Conservation (phyloP, 2,888 invertebrate species). For the Pristionchus arcanus region DNA sequence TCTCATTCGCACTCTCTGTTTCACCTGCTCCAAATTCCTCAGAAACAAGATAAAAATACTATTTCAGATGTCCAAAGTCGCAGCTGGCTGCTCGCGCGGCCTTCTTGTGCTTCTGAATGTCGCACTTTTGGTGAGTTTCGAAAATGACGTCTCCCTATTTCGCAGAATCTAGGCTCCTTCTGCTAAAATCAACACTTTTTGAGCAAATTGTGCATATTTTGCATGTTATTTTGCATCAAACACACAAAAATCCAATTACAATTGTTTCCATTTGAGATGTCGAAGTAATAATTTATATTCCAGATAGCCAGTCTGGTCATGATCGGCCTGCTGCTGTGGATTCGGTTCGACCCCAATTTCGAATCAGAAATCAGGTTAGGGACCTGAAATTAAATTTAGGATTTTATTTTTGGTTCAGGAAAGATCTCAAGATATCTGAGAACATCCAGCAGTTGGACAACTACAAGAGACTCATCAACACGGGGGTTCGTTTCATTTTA, state of each 20-base stretch:
- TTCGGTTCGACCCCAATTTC: constrained; percentile 71
- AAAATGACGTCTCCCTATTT: neutral
- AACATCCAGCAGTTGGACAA: constrained; percentile 63
- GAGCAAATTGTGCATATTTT: too few relatives aligned
- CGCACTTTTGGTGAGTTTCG: constrained; percentile 60
- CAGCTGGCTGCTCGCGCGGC: constrained; percentile 56
- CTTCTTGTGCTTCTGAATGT: constrained; percentile 60
- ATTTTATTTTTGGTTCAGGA: neutral
- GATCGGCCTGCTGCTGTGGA: constrained; percentile 72
- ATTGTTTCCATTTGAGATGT: too few relatives aligned
- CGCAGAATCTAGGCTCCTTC: too few relatives aligned
- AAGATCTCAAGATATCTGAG: constrained; percentile 56
- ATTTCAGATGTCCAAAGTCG: constrained; percentile 24
- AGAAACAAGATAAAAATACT: neutral
- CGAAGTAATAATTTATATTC: too few relatives aligned
- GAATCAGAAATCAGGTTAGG: constrained; percentile 67
- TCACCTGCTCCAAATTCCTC: neutral
- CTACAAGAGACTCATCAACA: constrained; percentile 67
- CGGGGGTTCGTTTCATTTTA: constrained; percentile 62
- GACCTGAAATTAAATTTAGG: neutral
- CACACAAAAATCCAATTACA: too few relatives aligned
- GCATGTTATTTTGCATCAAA: too few relatives aligned
- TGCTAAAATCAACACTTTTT: too few relatives aligned
- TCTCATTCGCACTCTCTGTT: neutral
- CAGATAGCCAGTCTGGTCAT: constrained; percentile 71